phyloP scores from a whole-genome alignment of 1,140 invertebrate species.

The Wasmannia auropunctata region DNA sequence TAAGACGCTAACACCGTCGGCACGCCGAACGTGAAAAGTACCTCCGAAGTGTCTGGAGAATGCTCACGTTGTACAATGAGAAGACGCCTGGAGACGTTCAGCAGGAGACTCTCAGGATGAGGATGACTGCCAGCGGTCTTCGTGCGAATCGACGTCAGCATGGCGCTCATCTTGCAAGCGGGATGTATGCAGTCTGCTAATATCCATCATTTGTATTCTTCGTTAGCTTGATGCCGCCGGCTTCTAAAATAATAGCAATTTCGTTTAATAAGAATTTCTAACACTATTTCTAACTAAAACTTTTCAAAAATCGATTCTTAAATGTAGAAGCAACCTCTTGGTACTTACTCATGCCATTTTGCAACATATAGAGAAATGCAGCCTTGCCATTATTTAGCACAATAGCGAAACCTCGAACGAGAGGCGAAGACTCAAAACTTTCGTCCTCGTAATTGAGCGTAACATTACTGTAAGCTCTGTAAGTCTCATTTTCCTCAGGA shows the following conservation, averaged over 20 bases:
- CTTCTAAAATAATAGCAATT: conserved; percentile 65
- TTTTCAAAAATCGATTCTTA: conserved; percentile 17
- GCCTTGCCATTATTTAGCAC: conserved; percentile 97
- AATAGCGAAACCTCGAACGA: conserved; percentile 98
- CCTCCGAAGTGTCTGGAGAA: conserved; percentile 84
- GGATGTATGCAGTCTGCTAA: conserved; percentile 96
- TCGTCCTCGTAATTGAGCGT: conserved; percentile 59
- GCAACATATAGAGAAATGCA: conserved; percentile 91
- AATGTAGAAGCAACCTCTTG: not conserved
- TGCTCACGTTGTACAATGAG: conserved; percentile 96
- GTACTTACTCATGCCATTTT: conserved; percentile 86
- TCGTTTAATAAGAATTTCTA: not conserved
- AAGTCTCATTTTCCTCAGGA: conserved; percentile 59
- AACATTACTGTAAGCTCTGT: conserved; percentile 59
- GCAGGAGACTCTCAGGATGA: conserved; percentile 91
- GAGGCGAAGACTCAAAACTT: conserved; percentile 95
- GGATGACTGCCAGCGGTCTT: conserved; percentile 87
- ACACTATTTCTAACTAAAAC: too few relatives aligned
- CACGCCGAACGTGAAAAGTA: conserved; percentile 91
- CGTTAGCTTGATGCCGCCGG: conserved; percentile 89
- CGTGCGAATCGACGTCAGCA: conserved; percentile 92
- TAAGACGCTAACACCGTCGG: conserved; percentile 97
- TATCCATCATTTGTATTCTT: conserved; percentile 95
- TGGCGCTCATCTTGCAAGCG: conserved; percentile 97
- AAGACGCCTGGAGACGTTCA: conserved; percentile 97